Evolutionary conservation across 2,113 vertebrate species (phyloP), one percentile per base, ranked within the genome.

Genomic region (Alosa alosa): DNA sequence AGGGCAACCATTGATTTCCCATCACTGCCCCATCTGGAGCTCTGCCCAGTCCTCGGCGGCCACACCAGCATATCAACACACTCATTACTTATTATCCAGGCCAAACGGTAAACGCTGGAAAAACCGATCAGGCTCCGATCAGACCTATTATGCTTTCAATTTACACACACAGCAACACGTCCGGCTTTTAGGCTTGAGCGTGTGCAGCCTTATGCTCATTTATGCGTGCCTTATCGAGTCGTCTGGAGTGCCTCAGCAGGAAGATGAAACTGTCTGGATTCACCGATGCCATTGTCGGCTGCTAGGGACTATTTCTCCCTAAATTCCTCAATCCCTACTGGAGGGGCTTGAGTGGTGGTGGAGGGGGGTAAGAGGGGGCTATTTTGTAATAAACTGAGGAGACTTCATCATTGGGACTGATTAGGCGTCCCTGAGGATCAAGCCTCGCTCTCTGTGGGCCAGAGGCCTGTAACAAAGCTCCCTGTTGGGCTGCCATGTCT

Each of bases 401-500:
- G 55, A 60, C 18, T 60, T 60, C 18, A 60, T 60, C 55, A 22
- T 60, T 0, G 55, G 55, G 55, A 15, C 18, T 60, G 55, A 60
- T 60, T 60, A 60, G 18, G 55, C 4, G 18, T 60, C 55, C 18
- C 55, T 60, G 18, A 4, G 18, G 41, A 44, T 44, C 41, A 44
- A 44, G 41, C 41, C 55, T 22, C 55, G 1, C 55, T 60, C 20
- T 60, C 55, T 60, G 55, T 22, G 17, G 15, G 52, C 52, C 47
- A 49, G 50, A 52, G 50, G 50, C 55, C 55, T 18, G 18, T 60
- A 60, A 60, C 55, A 60, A 60, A 31, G 72, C 72, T 39, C 25
- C 31, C 47, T 89, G 82, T 89, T 90, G 91, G 83, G 4, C 88
- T 91, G 91, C 92, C 91, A 90, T 92, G 88, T 89, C 86, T 46